A percentile compares a stretch with the other conserved stretches of the same genome.
phyloP scores from a whole-genome alignment of 1,140 invertebrate species.

The Calephelis virginiensis region DNA sequence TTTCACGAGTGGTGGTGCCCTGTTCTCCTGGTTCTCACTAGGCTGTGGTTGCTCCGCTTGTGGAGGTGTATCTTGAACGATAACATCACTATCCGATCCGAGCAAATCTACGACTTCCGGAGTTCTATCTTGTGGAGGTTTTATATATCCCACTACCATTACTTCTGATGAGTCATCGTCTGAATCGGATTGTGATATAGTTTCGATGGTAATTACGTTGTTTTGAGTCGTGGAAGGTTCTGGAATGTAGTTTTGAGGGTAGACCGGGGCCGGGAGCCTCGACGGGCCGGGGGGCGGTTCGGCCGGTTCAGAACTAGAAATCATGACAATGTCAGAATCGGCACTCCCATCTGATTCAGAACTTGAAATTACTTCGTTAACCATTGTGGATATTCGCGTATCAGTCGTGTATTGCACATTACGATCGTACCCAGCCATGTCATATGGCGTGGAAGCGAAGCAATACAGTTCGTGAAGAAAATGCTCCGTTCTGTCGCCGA shows the following conservation, averaged over 20 bases:
- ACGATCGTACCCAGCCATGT: slow-evolving; percentile 88
- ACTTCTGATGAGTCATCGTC: slow-evolving; percentile 72
- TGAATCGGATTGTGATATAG: slow-evolving; percentile 69
- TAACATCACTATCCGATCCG: slow-evolving; percentile 80
- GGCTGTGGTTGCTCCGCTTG: slow-evolving; percentile 29
- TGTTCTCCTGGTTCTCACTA: slow-evolving; percentile 25
- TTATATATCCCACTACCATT: slow-evolving; percentile 74
- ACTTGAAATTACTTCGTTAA: slow-evolving; percentile 68
- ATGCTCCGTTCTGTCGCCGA: slow-evolving; percentile 84
- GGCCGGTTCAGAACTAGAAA: slow-evolving; percentile 50
- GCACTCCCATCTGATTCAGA: slow-evolving; percentile 63
- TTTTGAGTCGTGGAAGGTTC: slow-evolving; percentile 32
- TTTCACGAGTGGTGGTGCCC: slow-evolving; percentile 43
- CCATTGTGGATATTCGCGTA: slow-evolving; percentile 49
- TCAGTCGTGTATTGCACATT: slow-evolving; percentile 77
- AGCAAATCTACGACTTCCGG: slow-evolving; percentile 79
- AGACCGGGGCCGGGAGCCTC: slow-evolving; percentile 43
- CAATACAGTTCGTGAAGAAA: slow-evolving; percentile 94
- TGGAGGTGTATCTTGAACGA: slow-evolving; percentile 68
- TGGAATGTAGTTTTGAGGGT: slow-evolving; percentile 51
- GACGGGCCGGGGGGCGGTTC: slow-evolving; percentile 54
- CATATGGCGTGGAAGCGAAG: slow-evolving; percentile 91
- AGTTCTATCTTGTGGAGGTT: slow-evolving; percentile 79
- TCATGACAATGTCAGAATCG: slow-evolving; percentile 69
- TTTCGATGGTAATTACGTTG: slow-evolving; percentile 69